Percentiles rank a stretch among this genome's conserved stretches.
Evolutionary conservation across 1,140 invertebrate species (phyloP).

Genomic region (Penaeus indicus): DNA sequence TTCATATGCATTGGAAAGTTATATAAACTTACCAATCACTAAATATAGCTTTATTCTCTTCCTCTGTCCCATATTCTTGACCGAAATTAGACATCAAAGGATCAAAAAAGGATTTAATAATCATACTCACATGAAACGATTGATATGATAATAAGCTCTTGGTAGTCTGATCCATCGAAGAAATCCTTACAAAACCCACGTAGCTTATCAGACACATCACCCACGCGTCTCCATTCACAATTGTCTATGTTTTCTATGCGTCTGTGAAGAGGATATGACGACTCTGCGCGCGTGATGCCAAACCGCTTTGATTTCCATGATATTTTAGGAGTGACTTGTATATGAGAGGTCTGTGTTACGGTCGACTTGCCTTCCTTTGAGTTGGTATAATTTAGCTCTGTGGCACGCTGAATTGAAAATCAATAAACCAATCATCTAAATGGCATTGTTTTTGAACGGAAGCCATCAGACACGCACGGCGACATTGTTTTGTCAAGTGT

Average conservation of each 20-base stretch:
- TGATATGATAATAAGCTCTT: no score
- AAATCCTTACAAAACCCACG: no score
- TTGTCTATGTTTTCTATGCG: background rate
- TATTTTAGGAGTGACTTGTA: conserved; percentile 48
- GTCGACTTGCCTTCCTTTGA: conserved; percentile 27
- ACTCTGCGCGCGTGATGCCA: background rate
- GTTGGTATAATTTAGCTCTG: conserved; percentile 19
- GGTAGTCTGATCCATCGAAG: no score
- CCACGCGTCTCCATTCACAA: no score
- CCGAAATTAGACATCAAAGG: no score
- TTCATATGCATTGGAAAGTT: no score
- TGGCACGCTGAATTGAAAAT: conserved; percentile 6
- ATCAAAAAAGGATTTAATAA: no score
- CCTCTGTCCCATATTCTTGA: no score
- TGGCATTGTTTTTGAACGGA: conserved; percentile 14
- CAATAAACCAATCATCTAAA: conserved; percentile 10
- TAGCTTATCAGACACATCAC: no score
- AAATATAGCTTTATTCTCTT: no score
- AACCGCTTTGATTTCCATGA: conserved; percentile 43
- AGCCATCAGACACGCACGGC: conserved; percentile 17
- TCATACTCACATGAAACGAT: no score
- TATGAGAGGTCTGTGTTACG: conserved; percentile 42
- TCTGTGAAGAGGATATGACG: background rate
- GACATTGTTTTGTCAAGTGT: conserved; percentile 49
- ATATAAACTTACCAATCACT: no score